Evolutionary conservation across 2,113 vertebrate genomes (phyloP).

Genomic region (Nematolebias whitei): DNA sequence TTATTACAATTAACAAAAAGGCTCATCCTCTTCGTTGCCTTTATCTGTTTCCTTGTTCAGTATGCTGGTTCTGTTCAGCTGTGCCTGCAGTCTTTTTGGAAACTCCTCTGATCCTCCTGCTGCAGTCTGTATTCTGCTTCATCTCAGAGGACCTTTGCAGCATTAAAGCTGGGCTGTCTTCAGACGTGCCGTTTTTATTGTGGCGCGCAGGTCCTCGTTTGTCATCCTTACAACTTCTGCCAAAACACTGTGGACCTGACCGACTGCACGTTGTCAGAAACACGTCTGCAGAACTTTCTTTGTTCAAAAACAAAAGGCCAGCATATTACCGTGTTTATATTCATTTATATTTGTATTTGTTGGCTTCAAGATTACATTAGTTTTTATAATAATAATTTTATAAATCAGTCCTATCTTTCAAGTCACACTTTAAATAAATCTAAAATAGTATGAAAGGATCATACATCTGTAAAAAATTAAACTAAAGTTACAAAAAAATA

Average conservation of each 20-base stretch:
- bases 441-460: fast-evolving
- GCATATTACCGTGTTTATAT: neutral
- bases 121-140: constrained; percentile 43
- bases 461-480: constrained; percentile 3
- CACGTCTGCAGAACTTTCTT: constrained; percentile 42
- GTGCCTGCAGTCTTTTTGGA: constrained; percentile 25
- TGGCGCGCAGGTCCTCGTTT: constrained; percentile 59
- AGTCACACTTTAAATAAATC: neutral
- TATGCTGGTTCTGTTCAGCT: constrained; percentile 1
- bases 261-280: constrained; percentile 50
- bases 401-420: neutral
- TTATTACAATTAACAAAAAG: neutral
- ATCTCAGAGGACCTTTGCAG: constrained; percentile 43
- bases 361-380: neutral
- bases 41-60: neutral
- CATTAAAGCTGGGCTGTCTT: constrained; percentile 48
- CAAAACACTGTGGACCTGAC: constrained; percentile 45
- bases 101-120: constrained; percentile 15
- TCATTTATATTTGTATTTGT: neutral
- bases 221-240: constrained; percentile 67
- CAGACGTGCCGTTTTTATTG: constrained; percentile 55
- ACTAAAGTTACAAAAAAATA: neutral
- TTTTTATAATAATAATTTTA: neutral
- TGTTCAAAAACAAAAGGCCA: constrained; percentile 9
- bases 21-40: neutral